Percentiles rank a stretch among this genome's conserved stretches.
These are phyloP conservation scores for Diplosoma virens DNA, from an alignment of 23 tunicate genomes.

Conservation along the genomic window DNA sequence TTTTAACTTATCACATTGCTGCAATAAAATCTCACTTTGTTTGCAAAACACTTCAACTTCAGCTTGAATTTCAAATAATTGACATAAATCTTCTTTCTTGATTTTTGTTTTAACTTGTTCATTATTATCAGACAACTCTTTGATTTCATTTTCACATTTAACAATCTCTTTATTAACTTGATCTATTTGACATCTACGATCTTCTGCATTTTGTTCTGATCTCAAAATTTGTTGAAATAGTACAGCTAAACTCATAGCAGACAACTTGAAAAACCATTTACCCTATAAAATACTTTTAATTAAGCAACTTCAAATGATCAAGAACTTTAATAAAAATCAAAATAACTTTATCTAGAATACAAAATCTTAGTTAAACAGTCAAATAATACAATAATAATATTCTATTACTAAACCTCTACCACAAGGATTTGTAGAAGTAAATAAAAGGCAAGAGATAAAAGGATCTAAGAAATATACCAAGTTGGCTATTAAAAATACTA, in stretches of 20 bases:
- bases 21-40: not conserved
- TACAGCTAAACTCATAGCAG: conserved; percentile 22
- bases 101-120: not conserved
- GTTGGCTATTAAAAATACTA: too few species aligned
- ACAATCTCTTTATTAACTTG: not conserved
- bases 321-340: too few species aligned
- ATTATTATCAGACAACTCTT: not conserved
- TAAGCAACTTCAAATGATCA: too few species aligned
- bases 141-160: not conserved
- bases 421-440: too few species aligned
- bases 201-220: conserved; percentile 26
- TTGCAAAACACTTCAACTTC: not conserved
- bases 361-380: too few species aligned
- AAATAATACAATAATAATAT: too few species aligned
- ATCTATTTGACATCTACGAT: not conserved
- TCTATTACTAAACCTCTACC: too few species aligned
- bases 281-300: too few species aligned
- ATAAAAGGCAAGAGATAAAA: too few species aligned
- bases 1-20: not conserved
- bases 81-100: not conserved
- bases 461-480: too few species aligned
- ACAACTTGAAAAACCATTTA: too few species aligned
- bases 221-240: conserved; percentile 13
- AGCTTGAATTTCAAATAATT: not conserved
- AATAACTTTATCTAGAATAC: too few species aligned